Conservation (phyloP, 2,797 vertebrate species). For the Fratercula arctica region DNA sequence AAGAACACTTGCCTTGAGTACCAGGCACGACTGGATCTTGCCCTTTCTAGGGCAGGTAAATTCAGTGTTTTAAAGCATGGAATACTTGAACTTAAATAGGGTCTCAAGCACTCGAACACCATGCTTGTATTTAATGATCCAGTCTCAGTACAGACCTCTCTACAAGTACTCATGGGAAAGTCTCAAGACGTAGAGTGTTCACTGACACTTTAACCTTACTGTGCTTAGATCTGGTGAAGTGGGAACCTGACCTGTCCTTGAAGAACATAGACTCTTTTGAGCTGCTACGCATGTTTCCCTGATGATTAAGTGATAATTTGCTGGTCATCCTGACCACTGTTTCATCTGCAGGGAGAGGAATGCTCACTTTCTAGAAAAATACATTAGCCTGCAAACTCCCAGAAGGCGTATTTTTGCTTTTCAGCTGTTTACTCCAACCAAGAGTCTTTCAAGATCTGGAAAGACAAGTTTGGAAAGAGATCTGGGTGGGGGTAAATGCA, state of each 20-base stretch:
- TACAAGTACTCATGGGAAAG: rapidly evolving
- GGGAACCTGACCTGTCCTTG: background rate
- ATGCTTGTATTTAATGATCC: background rate
- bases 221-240: background rate
- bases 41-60: background rate
- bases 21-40: background rate
- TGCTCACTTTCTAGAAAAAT: background rate
- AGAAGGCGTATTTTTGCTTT: background rate
- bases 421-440: background rate
- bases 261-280: background rate
- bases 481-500: background rate
- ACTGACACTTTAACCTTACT: background rate
- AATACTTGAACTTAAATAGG: background rate
- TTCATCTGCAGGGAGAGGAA: background rate
- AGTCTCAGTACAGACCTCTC: background rate
- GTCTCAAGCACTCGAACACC: background rate
- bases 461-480: background rate
- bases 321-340: background rate
- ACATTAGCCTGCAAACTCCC: background rate
- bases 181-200: background rate
- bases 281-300: background rate
- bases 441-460: background rate
- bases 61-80: background rate
- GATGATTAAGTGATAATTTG: background rate
- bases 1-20: background rate